A percentile compares a stretch with the other conserved stretches of the same genome.
phyloP scores from a whole-genome alignment of 1,140 invertebrate genomes.

The Heliconius congener region DNA sequence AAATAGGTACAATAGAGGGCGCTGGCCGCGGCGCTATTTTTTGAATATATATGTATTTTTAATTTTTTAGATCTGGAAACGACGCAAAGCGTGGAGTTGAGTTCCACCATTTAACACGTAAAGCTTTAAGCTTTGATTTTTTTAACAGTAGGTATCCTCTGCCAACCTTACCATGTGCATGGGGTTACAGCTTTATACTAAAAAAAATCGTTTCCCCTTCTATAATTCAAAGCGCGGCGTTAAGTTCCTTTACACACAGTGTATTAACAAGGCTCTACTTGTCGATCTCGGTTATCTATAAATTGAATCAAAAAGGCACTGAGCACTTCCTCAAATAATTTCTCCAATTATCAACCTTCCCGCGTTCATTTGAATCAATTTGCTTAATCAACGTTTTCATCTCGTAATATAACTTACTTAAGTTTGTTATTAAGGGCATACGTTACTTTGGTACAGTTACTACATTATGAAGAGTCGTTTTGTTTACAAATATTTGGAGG shows the following conservation, averaged over 20 bases:
- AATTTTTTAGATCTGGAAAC: background rate
- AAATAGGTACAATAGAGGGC: too few species aligned
- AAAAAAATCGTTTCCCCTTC: too few species aligned
- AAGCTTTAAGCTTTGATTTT: too few species aligned
- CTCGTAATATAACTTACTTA: slow-evolving; percentile 1
- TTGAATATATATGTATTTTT: background rate
- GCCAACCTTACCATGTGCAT: background rate
- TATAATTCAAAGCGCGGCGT: background rate
- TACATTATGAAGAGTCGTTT: background rate
- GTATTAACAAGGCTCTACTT: background rate
- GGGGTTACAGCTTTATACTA: too few species aligned
- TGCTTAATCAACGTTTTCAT: slow-evolving; percentile 12
- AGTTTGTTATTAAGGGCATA: background rate
- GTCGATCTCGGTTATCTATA: background rate
- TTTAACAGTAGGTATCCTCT: too few species aligned
- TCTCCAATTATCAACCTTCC: background rate
- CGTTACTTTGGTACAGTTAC: background rate
- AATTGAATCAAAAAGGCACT: background rate
- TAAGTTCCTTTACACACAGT: background rate
- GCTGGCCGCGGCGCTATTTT: too few species aligned
- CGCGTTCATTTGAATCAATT: slow-evolving; percentile 10
- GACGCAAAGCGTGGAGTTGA: background rate
- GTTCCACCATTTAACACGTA: background rate
- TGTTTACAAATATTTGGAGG: background rate
- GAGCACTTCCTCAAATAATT: background rate